phyloP scores from a whole-genome alignment of 2,888 invertebrate genomes.

The Aquatica leii region DNA sequence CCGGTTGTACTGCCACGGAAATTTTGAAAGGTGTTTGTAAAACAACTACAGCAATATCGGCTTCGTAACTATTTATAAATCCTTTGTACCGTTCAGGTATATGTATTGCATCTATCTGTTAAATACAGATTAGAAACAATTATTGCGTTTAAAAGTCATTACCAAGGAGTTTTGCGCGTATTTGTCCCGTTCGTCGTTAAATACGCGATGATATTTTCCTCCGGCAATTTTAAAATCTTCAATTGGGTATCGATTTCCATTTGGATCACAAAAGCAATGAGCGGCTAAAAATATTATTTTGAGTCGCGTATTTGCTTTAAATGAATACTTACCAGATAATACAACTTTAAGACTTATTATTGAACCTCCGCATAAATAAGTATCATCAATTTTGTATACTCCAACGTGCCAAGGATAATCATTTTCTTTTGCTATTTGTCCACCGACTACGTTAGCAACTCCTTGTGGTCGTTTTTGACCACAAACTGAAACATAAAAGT shows the following conservation, averaged over 20 bases:
- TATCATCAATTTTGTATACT: slow-evolving; percentile 41
- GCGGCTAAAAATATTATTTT: slow-evolving; percentile 45
- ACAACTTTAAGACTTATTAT: slow-evolving; percentile 47
- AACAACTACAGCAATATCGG: slow-evolving; percentile 56
- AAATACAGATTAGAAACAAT: slow-evolving; percentile 8
- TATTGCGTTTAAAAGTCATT: too few species aligned
- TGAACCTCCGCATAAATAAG: slow-evolving; percentile 51
- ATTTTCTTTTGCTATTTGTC: background rate
- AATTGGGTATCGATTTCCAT: slow-evolving; percentile 28
- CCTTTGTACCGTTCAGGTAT: slow-evolving; percentile 45
- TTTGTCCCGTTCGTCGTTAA: slow-evolving; percentile 45
- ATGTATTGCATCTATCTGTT: slow-evolving; percentile 45
- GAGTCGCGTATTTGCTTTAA: background rate
- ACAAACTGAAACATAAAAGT: slow-evolving; percentile 48
- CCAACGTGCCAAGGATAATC: slow-evolving; percentile 52
- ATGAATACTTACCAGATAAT: slow-evolving; percentile 48
- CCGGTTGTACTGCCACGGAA: slow-evolving; percentile 53
- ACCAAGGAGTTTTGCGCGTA: slow-evolving; percentile 15
- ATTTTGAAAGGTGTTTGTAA: slow-evolving; percentile 48
- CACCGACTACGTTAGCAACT: slow-evolving; percentile 14
- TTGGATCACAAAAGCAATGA: slow-evolving; percentile 49
- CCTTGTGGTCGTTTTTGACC: slow-evolving; percentile 50
- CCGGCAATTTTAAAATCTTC: slow-evolving; percentile 44
- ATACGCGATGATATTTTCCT: slow-evolving; percentile 51
- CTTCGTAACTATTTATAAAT: slow-evolving; percentile 41